Base-by-base conservation (phyloP, 1,140 invertebrate genomes). In the Eciton burchellii region DNA sequence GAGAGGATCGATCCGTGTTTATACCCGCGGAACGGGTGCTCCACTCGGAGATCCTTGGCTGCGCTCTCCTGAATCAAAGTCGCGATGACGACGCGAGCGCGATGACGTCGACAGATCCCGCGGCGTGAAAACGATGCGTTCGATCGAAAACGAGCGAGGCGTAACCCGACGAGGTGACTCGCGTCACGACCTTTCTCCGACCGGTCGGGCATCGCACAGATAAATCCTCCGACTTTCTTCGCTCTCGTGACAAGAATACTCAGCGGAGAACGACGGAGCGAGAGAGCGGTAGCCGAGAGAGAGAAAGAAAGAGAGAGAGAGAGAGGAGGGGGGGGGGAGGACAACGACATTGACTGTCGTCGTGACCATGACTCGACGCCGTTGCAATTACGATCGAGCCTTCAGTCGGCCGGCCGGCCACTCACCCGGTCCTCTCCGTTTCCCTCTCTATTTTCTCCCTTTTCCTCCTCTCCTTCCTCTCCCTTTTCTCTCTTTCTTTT, bases 381-480 rank as follows among this genome's bases (percentile, higher is more conserved):
- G 70, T 88, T 63, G 83, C 86, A 88, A 88, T 88, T 88, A 88
- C 87, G 73, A 88, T 72, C 83, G 52, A 62, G 71, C 71, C 82
- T 72, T 77, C 54, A 56, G 35, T 76, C 65, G 26, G 66, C 41
- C 84, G 62, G 43, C 56, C 73, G 86, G 81, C 79, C 81, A 74
- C 82, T 83, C 81, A 74, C 82, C 73, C 76, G 41, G 16, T 59
- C 52, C 54, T 65, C 29, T 45, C n/a, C n/a, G n/a, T 73, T 60
- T 43, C 43, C 60, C n/a, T 43, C 24, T 16, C 26, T 11, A n/a
- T 49, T 29, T 29, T 60, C 68, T 60, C 49, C 63, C 47, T 76
- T 63, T 63, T 77, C 41, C 41, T 66, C n/a, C 49, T 41, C 16
- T 45, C 41, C 49, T 56, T 63, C 59, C n/a, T n/a, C n/a, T 6